phyloP scores from a whole-genome alignment of 2,797 vertebrate species.

The Oryzias dopingdopingensis region DNA sequence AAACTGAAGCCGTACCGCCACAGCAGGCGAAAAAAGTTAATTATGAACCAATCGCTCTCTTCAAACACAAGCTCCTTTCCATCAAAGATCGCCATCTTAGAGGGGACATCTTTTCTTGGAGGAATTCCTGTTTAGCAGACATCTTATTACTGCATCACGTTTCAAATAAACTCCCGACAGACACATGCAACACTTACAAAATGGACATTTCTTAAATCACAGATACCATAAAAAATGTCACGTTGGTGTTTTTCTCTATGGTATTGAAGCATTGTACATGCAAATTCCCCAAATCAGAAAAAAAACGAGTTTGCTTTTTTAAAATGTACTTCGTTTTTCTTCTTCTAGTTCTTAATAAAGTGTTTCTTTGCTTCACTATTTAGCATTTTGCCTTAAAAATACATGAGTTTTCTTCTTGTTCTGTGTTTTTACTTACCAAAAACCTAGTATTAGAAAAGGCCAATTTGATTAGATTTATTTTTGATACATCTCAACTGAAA shows the following conservation, averaged over 20 bases:
- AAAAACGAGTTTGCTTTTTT: background rate
- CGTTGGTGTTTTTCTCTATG: background rate
- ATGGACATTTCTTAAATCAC: no score
- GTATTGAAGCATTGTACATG: background rate
- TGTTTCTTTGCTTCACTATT: background rate
- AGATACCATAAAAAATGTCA: no score
- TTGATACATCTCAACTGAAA: no score
- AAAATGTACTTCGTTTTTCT: background rate
- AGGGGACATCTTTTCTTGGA: conserved; percentile 17
- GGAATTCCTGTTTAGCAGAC: conserved; percentile 71
- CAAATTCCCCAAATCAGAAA: background rate
- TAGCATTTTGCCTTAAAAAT: background rate
- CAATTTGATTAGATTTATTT: no score
- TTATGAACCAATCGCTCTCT: conserved; percentile 90
- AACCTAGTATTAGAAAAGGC: no score
- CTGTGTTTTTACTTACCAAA: no score
- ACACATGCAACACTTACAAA: background rate
- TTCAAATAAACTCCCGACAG: background rate
- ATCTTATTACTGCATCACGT: background rate
- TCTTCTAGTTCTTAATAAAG: background rate
- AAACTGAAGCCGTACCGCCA: conserved; percentile 90
- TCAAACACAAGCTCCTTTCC: conserved; percentile 88
- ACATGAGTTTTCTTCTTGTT: no score
- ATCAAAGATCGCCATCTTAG: conserved; percentile 83
- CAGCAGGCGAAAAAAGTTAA: conserved; percentile 85